Evolutionary conservation across 1,140 invertebrate species (phyloP), one percentile per base, ranked within the genome.

Genomic region (Bombus consobrinus): DNA sequence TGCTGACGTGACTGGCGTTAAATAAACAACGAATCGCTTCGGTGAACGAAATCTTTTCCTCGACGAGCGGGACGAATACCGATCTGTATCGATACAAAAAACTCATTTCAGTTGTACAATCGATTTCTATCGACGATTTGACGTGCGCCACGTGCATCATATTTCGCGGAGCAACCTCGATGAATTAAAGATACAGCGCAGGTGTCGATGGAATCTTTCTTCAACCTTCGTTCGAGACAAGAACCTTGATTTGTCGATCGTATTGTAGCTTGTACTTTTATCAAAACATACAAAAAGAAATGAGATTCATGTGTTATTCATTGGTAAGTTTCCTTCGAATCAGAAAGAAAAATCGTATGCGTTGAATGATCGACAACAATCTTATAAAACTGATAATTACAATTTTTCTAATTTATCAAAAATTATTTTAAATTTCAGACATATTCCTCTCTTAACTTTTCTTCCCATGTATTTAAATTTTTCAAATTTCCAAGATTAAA

Each of bases 161-260:
- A 87, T 77, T 82, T 80, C 85, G 75, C 72, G 64, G 47, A 32
- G 25, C 53, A 59, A 53, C 79, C 68, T 69, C 83, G 86, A 84
- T 89, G 88, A 90, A 90, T 90, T 90, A 90, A 90, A 90, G 88
- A 90, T 89, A 75, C 66, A 53, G 64, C 74, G 85, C 89, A 88
- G 88, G 91, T 88, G 89, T 83, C 85, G 89, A 88, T 88, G 78
- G 64, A 75, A 18, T 66, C 72, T 81, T 37, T 83, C 84, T 39
- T 82, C 83, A 10, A 32, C 81, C 80, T 37, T 59, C 39, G 59
- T 32, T 71, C 80, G 13, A n/a, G n/a, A 62, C 59, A 10, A 64
- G 72, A 66, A 64, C 57, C 32, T 28, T 25, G 64, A 77, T 87
- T 85, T 62, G 53, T 68, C 64, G 59, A 39, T 13, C 43, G 22